Evolutionary conservation across 2,888 invertebrate genomes (phyloP), one percentile per base, ranked within the genome.

Genomic region (Elmis aenea): DNA sequence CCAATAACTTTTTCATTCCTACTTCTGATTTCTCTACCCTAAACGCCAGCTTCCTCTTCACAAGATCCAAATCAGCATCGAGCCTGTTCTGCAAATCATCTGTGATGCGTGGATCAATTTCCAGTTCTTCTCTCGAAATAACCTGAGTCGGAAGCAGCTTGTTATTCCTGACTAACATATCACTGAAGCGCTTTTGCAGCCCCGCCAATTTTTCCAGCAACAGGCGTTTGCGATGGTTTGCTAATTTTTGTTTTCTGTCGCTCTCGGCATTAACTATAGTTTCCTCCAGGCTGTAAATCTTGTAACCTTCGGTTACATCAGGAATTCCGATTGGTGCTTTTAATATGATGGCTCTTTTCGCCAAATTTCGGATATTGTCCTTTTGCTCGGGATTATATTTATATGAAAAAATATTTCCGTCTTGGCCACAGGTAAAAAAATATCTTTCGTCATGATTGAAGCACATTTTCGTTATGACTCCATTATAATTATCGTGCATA

Each of bases 351-450:
- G 9, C 5, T 9, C 11, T 5, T 6, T 24, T 24, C 25, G 25
- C 5, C 25, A 11, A 5, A 5, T 6, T 9, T 5, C 5, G 15
- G n/a, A 18, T 18, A 3, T 36, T 35, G 5, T 36, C 30, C 9
- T 48, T 35, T 10, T 34, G 21, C n/a, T 48, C 47, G 0, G 48
- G 48, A 16, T 74, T 70, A 54, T 81, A 77, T 1, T 60, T 53
- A 53, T 77, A 88, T 0, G 81, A 74, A 58, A 90, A 89, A 30
- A 89, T 71, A 57, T 88, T 87, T 3, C 87, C 86, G 61, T 88
- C 88, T 10, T 71, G 57, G 0, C 88, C 89, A 51, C 81, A 75
- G 1, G 81, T 60, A 38, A 68, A 66, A 34, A 67, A 68, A 59
- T 65, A 77, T 68, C 65, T 70, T 48, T 73, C 70, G 61, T 85